Conservation (phyloP, 2,797 vertebrate genomes). For the Antrozous pallidus region DNA sequence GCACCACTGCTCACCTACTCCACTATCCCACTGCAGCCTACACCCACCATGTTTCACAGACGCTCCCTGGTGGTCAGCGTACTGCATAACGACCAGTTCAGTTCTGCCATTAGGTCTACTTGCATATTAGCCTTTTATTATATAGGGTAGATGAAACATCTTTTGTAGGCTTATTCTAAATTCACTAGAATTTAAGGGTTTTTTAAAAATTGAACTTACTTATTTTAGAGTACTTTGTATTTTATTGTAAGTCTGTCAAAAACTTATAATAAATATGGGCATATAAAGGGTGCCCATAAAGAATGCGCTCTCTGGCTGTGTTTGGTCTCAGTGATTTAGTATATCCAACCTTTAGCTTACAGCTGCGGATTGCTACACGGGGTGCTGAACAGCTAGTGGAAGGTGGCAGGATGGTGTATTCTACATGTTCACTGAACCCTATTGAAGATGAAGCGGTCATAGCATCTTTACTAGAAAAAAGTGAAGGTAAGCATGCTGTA, state of each 20-base stretch:
- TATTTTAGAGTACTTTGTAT: not conserved
- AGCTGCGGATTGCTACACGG: constrained; percentile 95
- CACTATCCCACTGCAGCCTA: too few species aligned
- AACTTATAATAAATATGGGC: accelerated
- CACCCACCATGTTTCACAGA: too few species aligned
- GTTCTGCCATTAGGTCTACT: too few species aligned
- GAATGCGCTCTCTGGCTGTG: accelerated
- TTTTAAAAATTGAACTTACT: not conserved
- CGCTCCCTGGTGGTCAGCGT: too few species aligned
- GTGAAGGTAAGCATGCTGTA: constrained; percentile 87
- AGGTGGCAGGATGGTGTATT: constrained; percentile 97
- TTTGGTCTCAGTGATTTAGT: accelerated
- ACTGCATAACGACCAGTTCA: too few species aligned
- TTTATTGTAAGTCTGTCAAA: not conserved
- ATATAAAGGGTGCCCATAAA: accelerated
- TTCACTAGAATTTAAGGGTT: not conserved
- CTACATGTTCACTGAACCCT: constrained; percentile 97
- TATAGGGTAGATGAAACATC: too few species aligned
- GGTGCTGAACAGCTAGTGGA: constrained; percentile 96
- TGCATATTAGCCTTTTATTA: too few species aligned
- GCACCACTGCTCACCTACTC: too few species aligned
- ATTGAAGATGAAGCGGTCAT: constrained; percentile 97
- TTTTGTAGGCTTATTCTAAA: not conserved
- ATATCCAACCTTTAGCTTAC: constrained; percentile 84
- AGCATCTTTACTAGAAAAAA: constrained; percentile 93